phyloP scores from a whole-genome alignment of 1,140 invertebrate genomes.

The Dryas iulia region DNA sequence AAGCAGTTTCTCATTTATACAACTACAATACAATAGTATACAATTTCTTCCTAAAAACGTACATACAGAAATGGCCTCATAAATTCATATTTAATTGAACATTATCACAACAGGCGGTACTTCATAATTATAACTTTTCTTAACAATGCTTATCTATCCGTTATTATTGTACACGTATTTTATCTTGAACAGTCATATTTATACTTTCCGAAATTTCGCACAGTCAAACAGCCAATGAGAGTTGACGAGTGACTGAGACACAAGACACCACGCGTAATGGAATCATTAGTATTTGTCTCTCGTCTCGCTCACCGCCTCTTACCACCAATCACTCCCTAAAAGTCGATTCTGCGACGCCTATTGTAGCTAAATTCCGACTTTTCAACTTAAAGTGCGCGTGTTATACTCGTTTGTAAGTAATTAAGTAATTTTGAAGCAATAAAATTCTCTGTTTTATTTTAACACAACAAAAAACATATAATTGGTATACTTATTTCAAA shows the following conservation, averaged over 20 bases:
- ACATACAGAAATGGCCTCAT: background rate
- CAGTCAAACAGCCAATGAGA: too few relatives aligned
- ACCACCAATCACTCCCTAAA: too few relatives aligned
- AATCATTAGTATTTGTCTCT: too few relatives aligned
- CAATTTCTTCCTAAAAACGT: background rate
- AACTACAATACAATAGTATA: background rate
- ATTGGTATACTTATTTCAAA: background rate
- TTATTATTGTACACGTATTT: too few relatives aligned
- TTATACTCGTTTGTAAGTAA: background rate
- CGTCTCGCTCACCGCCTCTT: too few relatives aligned
- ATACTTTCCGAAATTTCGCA: too few relatives aligned
- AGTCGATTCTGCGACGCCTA: too few relatives aligned
- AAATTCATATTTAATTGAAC: slow-evolving; percentile 2
- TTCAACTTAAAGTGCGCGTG: too few relatives aligned
- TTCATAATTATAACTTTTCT: background rate
- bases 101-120: slow-evolving; percentile 1
- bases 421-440: background rate
- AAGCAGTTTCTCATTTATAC: background rate
- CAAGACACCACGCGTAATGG: too few relatives aligned
- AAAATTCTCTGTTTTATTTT: background rate
- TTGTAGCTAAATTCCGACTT: too few relatives aligned
- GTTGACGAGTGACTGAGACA: too few relatives aligned
- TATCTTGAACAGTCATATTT: too few relatives aligned
- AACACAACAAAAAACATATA: background rate
- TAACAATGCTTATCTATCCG: background rate